Percentiles rank a stretch among this genome's conserved stretches.
Conservation (phyloP, 2,797 vertebrate genomes). For the Fistularia tabacaria region DNA sequence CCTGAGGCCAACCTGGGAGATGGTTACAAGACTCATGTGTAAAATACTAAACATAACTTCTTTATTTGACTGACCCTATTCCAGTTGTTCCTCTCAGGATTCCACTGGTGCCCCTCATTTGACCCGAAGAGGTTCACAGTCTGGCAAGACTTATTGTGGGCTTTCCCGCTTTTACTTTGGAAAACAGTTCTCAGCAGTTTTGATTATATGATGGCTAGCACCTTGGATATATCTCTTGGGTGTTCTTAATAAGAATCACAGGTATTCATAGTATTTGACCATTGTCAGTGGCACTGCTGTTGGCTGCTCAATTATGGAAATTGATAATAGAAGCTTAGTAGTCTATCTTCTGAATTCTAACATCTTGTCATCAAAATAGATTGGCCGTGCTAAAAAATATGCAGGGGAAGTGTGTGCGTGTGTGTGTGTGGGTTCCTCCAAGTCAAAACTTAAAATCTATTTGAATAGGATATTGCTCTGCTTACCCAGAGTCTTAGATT, state of each 20-base stretch:
- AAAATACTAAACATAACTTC: too few relatives aligned
- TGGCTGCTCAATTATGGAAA: constrained; percentile 29
- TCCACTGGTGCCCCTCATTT: neutral
- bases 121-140: neutral
- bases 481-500: constrained; percentile 41
- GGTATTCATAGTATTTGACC: neutral
- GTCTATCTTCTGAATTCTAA: too few relatives aligned
- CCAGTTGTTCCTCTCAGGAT: too few relatives aligned
- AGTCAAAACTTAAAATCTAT: constrained; percentile 45
- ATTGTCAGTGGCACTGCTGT: neutral
- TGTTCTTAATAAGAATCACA: constrained; percentile 4
- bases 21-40: too few relatives aligned
- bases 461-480: constrained; percentile 44
- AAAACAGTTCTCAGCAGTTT: neutral
- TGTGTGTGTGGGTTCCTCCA: too few relatives aligned
- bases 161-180: neutral
- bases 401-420: too few relatives aligned
- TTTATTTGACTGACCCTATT: too few relatives aligned
- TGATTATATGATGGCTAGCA: neutral
- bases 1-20: too few relatives aligned
- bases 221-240: neutral
- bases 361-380: too few relatives aligned
- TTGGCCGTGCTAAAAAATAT: too few relatives aligned
- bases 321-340: neutral
- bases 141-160: neutral